phyloP scores from a whole-genome alignment of 2,797 vertebrate genomes.

The Kryptopterus vitreolus region DNA sequence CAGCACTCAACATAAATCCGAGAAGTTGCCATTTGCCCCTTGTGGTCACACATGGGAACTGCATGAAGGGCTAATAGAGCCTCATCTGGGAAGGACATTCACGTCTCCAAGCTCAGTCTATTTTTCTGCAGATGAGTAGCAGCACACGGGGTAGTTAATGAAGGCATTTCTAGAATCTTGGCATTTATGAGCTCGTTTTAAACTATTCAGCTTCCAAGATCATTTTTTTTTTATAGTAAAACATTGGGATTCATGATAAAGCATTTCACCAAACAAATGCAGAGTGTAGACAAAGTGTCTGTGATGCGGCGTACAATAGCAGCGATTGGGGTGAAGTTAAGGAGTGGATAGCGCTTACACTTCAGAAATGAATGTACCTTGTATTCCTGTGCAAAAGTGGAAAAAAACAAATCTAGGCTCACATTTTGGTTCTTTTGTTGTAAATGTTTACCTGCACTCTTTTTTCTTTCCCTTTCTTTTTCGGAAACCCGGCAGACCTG shows the following conservation, averaged over 20 bases:
- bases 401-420: neutral
- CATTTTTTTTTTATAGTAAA: neutral
- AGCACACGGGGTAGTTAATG: neutral
- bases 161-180: neutral
- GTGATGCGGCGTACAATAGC: neutral
- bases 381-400: neutral
- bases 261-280: neutral
- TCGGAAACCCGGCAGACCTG: neutral
- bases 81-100: neutral
- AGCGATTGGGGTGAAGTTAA: neutral
- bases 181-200: neutral
- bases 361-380: neutral
- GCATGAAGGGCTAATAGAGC: neutral
- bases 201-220: neutral
- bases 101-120: neutral
- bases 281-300: neutral
- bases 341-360: neutral
- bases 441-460: too few species aligned
- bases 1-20: too few species aligned
- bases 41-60: neutral
- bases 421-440: neutral
- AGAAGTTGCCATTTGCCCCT: neutral
- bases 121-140: neutral
- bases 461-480: too few species aligned
- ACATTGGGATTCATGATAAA: neutral